Base-by-base conservation (phyloP, 2,797 vertebrate species). In the Emys orbicularis region DNA sequence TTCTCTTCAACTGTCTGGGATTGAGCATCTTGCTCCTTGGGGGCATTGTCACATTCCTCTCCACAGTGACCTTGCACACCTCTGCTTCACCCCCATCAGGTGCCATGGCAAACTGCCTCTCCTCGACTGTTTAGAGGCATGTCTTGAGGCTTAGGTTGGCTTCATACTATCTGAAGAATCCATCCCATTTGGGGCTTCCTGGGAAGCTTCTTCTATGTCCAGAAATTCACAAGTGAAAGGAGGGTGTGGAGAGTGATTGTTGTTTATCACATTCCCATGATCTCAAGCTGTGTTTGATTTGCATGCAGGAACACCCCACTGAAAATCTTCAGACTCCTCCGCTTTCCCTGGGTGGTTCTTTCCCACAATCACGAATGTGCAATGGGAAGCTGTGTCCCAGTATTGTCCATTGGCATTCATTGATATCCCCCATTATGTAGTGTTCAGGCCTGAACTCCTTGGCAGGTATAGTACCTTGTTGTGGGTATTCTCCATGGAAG, bases 361-460 rank as follows among this genome's bases (percentile, higher is more conserved):
- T 97, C 93, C 96, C 96, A 97, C 90, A 97, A 8, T 27, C 34
- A 83, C 0, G 96, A 94, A 86, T 96, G 96, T 44, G 96, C 97
- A 94, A 97, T 94, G 0, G 97, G 97, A 21, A 97, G 94, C 82
- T 97, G 96, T n/a, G 96, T 96, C 34, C 21, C 41, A 41, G 41
- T 41, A 41, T 41, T 41, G 41, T 41, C 41, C 41, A 41, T 41
- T 5, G 41, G 41, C 41, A 41, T 41, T 41, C 41, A 11, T 88
- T 94, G 18, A 97, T 96, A 19, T 94, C 96, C 49, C 96, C 96
- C 76, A 96, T 97, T 80, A 96, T 95, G 87, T 97, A 97, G 89
- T 97, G 96, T 50, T 96, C 96, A 91, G 96, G 96, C 41, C 95
- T 96, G 96, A 97, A 96, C 90, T 96, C 97, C 89, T 95, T 90